Evolutionary conservation across 2,888 invertebrate species (phyloP).

Genomic region (Lepidocyrtinus sp.): DNA sequence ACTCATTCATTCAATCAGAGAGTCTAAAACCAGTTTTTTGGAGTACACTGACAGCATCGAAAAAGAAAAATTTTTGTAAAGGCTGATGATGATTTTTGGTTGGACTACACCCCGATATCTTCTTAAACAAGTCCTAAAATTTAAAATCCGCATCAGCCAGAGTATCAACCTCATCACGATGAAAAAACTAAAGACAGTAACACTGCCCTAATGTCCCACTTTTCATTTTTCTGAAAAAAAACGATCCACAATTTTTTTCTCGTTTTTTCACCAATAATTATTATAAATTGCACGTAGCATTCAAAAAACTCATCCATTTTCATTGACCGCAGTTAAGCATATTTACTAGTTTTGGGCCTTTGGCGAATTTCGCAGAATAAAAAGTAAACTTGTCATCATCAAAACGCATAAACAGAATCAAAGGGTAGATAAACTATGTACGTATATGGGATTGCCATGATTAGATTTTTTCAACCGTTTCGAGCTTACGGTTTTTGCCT

Average conservation of each 20-base stretch:
- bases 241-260: slow-evolving; percentile 31
- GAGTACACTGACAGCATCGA: slow-evolving; percentile 16
- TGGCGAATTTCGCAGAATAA: background rate
- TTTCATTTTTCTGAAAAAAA: slow-evolving; percentile 39
- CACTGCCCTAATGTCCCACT: slow-evolving; percentile 55
- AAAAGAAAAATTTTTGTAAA: slow-evolving; percentile 12
- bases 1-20: slow-evolving; percentile 37
- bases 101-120: slow-evolving; percentile 39
- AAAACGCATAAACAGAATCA: too few species aligned
- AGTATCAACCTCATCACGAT: slow-evolving; percentile 26
- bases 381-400: slow-evolving; percentile 15
- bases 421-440: background rate
- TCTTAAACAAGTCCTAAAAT: slow-evolving; percentile 20
- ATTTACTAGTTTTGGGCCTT: slow-evolving; percentile 6
- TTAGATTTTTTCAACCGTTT: background rate
- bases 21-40: slow-evolving; percentile 43
- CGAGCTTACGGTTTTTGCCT: too few species aligned
- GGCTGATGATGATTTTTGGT: slow-evolving; percentile 12
- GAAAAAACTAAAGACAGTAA: background rate
- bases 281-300: slow-evolving; percentile 52
- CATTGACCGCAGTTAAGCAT: slow-evolving; percentile 35
- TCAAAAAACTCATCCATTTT: slow-evolving; percentile 42
- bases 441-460: too few species aligned
- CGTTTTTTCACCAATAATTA: slow-evolving; percentile 52
- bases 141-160: slow-evolving; percentile 44